phyloP scores from a whole-genome alignment of 2,113 vertebrate species.

The Seriola rivoliana region DNA sequence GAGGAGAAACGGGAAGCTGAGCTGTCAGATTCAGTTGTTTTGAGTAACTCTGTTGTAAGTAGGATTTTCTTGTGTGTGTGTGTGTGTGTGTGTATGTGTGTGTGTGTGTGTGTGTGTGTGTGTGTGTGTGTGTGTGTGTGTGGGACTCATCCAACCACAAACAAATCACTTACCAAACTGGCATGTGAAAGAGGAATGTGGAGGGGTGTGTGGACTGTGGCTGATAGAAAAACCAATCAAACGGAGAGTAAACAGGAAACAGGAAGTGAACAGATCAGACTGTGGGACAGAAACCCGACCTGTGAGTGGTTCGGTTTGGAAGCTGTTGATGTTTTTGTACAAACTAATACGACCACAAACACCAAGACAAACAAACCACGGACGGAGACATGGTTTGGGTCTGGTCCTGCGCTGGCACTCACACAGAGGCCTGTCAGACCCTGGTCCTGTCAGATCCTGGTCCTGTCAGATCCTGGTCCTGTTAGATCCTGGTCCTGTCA shows the following conservation, averaged over 20 bases:
- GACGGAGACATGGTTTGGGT: conserved; percentile 8
- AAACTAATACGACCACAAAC: conserved; percentile 39
- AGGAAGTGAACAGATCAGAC: conserved; percentile 17
- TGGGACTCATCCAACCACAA: background rate
- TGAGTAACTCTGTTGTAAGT: background rate
- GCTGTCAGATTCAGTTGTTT: background rate
- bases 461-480: too few relatives aligned
- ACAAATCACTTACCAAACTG: conserved; percentile 5
- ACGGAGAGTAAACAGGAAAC: conserved; percentile 28
- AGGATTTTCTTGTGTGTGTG: background rate
- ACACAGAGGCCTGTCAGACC: background rate
- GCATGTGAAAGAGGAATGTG: conserved; percentile 40
- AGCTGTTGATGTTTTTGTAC: conserved; percentile 43
- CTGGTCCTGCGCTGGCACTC: background rate
- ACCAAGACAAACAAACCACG: conserved; percentile 36
- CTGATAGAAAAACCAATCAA: conserved; percentile 31
- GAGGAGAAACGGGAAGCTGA: too few relatives aligned
- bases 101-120: too few relatives aligned
- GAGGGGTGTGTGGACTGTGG: conserved; percentile 7
- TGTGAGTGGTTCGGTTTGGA: conserved; percentile 42
- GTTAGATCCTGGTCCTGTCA: too few relatives aligned
- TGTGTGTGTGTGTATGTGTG: too few relatives aligned
- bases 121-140: too few relatives aligned
- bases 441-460: background rate
- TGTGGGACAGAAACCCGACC: conserved; percentile 24